These are phyloP conservation scores for Hydrolagus affinis DNA, from an alignment of 2,113 vertebrate species.

Conservation along the genomic window DNA sequence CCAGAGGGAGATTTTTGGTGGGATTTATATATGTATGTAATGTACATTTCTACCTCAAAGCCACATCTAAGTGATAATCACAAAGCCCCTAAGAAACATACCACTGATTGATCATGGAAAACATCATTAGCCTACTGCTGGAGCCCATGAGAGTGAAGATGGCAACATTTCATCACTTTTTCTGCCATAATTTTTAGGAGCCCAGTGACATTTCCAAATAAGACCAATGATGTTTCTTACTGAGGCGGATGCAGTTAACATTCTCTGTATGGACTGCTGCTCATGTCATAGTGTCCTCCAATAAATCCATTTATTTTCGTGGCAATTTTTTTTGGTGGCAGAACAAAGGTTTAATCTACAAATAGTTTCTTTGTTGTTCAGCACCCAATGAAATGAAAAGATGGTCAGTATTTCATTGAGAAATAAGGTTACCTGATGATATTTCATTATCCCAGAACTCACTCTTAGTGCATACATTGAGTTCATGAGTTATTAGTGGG, in stretches of 20 bases:
- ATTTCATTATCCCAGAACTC: too few relatives aligned
- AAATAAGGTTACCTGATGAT: not conserved
- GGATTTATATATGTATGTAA: not conserved
- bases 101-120: conserved; percentile 28
- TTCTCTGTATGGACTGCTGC: conserved; percentile 15
- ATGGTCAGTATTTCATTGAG: not conserved
- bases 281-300: not conserved
- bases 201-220: conserved; percentile 19
- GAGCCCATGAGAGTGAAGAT: conserved; percentile 1
- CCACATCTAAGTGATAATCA: not conserved
- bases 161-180: conserved; percentile 19
- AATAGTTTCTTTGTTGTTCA: not conserved
- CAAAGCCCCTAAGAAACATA: conserved; percentile 9
- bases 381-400: not conserved
- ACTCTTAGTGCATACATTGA: not conserved
- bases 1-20: not conserved
- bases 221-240: conserved; percentile 4
- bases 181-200: conserved; percentile 12
- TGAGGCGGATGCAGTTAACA: not conserved
- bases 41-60: not conserved
- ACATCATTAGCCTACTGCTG: conserved; percentile 13
- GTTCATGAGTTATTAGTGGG: not conserved
- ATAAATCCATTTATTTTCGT: not conserved
- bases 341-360: too few relatives aligned
- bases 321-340: not conserved